A percentile compares a stretch with the other conserved stretches of the same genome.
Evolutionary conservation across 2,888 invertebrate species (phyloP).

Genomic region (Hypolimnas misippus): DNA sequence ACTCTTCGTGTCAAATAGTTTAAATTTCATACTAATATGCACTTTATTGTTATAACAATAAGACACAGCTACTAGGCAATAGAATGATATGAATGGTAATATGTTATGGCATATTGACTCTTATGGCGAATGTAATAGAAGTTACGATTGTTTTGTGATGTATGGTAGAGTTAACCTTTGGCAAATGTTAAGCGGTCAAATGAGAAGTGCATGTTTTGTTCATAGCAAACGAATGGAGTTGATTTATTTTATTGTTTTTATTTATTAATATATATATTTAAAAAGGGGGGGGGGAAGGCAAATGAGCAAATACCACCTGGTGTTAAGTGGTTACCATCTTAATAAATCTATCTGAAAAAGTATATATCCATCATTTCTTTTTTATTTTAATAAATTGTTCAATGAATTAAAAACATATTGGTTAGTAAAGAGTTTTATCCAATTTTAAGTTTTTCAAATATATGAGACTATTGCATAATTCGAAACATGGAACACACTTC

Average conservation of each 20-base stretch:
- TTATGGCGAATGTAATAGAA: constrained; percentile 8
- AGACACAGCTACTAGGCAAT: constrained; percentile 7
- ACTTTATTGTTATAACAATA: background rate
- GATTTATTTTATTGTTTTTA: constrained; percentile 14
- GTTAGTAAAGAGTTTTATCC: too few relatives aligned
- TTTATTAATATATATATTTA: background rate
- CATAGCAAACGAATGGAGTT: constrained; percentile 47
- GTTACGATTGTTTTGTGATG: constrained; percentile 16
- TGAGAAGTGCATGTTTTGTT: constrained; percentile 51
- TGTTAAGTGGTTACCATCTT: too few relatives aligned
- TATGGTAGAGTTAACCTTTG: constrained; percentile 62
- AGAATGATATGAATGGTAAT: background rate
- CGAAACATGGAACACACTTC: too few relatives aligned
- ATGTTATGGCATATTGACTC: constrained; percentile 25
- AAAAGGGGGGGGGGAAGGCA: too few relatives aligned
- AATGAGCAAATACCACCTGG: too few relatives aligned
- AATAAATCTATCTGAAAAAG: too few relatives aligned
- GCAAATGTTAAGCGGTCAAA: constrained; percentile 67
- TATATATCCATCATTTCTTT: too few relatives aligned
- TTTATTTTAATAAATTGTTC: too few relatives aligned
- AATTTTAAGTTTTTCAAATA: too few relatives aligned
- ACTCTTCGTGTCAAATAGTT: constrained; percentile 20
- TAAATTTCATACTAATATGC: constrained; percentile 8
- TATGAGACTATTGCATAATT: too few relatives aligned
- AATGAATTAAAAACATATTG: too few relatives aligned